Conservation (phyloP, 1,140 invertebrate species). For the Danaus melanippus region DNA sequence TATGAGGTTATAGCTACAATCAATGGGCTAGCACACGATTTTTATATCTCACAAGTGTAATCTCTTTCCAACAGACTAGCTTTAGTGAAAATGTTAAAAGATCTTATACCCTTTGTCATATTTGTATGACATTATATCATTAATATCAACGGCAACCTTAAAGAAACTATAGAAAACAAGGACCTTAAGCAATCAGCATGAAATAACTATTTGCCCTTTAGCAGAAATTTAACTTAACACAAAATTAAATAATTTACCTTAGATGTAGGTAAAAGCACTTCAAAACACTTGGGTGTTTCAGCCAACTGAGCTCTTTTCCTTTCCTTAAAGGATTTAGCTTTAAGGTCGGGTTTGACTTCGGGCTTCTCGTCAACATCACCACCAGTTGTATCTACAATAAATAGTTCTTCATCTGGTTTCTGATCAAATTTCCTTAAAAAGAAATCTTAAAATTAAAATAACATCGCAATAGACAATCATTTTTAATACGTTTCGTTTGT, state of each 20-base stretch:
- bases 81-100: too few relatives aligned
- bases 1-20: too few relatives aligned
- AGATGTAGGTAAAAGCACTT: conserved; percentile 67
- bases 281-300: conserved; percentile 63
- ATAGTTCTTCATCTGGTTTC: conserved; percentile 73
- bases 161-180: too few relatives aligned
- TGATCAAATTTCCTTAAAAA: conserved; percentile 60
- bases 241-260: conserved; percentile 46
- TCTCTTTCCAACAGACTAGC: too few relatives aligned
- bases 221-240: conserved; percentile 2
- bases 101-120: too few relatives aligned
- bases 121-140: too few relatives aligned
- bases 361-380: conserved; percentile 30
- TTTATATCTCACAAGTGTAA: too few relatives aligned
- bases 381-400: conserved; percentile 66
- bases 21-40: too few relatives aligned
- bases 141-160: too few relatives aligned
- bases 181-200: too few relatives aligned
- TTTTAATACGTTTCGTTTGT: background rate
- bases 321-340: conserved; percentile 44
- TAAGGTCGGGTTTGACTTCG: conserved; percentile 29
- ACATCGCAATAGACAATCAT: background rate
- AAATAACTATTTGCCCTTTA: too few relatives aligned
- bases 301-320: conserved; percentile 62
- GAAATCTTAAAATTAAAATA: background rate